phyloP scores from a whole-genome alignment of 2,888 invertebrate species.

The Torymus aiolomorphi region DNA sequence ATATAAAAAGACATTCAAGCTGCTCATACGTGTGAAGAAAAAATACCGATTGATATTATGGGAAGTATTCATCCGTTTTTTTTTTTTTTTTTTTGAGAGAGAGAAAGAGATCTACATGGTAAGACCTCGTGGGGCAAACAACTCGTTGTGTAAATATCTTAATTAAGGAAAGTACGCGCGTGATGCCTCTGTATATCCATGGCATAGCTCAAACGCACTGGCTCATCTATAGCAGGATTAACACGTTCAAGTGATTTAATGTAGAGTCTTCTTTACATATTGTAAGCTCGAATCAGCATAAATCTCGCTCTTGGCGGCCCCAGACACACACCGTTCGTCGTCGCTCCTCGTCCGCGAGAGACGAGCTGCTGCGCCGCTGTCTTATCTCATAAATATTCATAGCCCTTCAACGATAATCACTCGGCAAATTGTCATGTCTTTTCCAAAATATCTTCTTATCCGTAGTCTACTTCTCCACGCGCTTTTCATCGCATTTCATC shows the following conservation, averaged over 20 bases:
- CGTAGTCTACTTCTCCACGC: background rate
- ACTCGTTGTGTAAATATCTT: slow-evolving; percentile 40
- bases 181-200: background rate
- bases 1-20: no score
- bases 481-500: no score
- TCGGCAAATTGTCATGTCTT: slow-evolving; percentile 2
- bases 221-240: slow-evolving; percentile 28
- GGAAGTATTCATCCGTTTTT: no score
- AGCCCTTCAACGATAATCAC: slow-evolving; percentile 2
- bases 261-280: slow-evolving; percentile 41
- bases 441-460: background rate
- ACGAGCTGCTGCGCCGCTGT: background rate
- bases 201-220: background rate
- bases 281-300: slow-evolving; percentile 47
- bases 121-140: no score
- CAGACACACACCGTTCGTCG: no score
- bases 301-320: slow-evolving; percentile 32
- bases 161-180: slow-evolving; percentile 28
- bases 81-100: no score
- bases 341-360: no score
- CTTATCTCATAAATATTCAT: slow-evolving; percentile 22
- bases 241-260: slow-evolving; percentile 52
- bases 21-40: no score
- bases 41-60: no score
- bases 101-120: no score